Conservation (phyloP, 2,113 vertebrate species). For the Siphamia tubifer region DNA sequence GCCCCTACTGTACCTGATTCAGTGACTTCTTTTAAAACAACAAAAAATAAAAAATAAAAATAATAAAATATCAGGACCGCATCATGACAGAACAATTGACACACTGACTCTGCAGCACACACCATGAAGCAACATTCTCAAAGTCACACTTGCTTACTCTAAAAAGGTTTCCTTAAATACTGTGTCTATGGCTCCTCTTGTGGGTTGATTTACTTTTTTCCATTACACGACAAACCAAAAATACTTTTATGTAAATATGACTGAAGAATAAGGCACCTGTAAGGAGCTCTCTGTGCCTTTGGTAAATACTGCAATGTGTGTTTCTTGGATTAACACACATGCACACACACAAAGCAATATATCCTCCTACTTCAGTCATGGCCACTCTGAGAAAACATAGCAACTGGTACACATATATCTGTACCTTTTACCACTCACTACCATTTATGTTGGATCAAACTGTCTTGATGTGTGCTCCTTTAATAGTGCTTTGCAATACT, state of each 20-base stretch:
- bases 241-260: constrained; percentile 1
- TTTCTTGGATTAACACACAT: background rate
- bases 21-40: background rate
- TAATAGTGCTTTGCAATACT: background rate
- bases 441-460: background rate
- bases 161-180: background rate
- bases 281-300: constrained; percentile 57
- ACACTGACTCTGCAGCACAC: background rate
- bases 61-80: background rate
- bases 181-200: constrained; percentile 48
- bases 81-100: background rate
- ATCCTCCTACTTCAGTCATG: background rate
- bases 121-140: background rate
- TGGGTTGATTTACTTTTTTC: background rate
- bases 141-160: background rate
- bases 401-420: background rate
- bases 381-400: no score
- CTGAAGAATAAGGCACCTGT: constrained; percentile 58
- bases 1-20: constrained; percentile 31
- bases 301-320: constrained; percentile 34
- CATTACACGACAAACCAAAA: background rate
- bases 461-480: background rate
- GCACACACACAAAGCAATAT: background rate
- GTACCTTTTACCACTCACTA: background rate
- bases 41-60: constrained; percentile 12